Conservation (phyloP, 2,797 vertebrate species). For the Pelodytes ibericus region DNA sequence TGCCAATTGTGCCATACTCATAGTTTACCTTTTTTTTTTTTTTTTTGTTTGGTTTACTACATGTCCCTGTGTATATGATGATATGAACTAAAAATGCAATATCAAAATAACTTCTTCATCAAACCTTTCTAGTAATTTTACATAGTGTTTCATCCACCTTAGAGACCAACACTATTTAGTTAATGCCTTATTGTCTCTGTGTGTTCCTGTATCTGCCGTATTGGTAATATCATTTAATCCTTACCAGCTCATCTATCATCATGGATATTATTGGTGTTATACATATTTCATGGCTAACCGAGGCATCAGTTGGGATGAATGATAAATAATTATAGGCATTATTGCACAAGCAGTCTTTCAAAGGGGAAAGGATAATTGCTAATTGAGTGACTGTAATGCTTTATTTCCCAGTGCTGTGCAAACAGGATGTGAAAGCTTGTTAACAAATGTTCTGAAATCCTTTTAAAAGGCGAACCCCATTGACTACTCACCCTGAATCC, state of each 20-base stretch:
- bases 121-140: too few relatives aligned
- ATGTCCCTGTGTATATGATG: too few relatives aligned
- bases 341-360: conserved; percentile 36
- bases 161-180: too few relatives aligned
- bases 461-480: conserved; percentile 25
- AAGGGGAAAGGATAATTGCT: conserved; percentile 42
- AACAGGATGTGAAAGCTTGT: conserved; percentile 47
- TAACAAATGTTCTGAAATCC: neutral
- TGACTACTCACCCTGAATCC: neutral
- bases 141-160: too few relatives aligned
- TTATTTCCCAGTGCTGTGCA: conserved; percentile 34
- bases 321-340: conserved; percentile 29
- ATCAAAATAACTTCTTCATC: too few relatives aligned
- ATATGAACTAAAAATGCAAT: too few relatives aligned
- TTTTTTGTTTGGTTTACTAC: too few relatives aligned
- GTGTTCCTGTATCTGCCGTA: too few relatives aligned
- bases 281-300: conserved; percentile 17
- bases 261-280: conserved; percentile 9
- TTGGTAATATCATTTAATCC: conserved; percentile 1
- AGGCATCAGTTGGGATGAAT: conserved; percentile 22
- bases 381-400: conserved; percentile 17
- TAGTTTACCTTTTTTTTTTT: too few relatives aligned
- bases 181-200: too few relatives aligned
- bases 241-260: conserved; percentile 17
- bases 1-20: too few relatives aligned